phyloP scores from a whole-genome alignment of 2,888 invertebrate species.

The Baronia brevicornis region DNA sequence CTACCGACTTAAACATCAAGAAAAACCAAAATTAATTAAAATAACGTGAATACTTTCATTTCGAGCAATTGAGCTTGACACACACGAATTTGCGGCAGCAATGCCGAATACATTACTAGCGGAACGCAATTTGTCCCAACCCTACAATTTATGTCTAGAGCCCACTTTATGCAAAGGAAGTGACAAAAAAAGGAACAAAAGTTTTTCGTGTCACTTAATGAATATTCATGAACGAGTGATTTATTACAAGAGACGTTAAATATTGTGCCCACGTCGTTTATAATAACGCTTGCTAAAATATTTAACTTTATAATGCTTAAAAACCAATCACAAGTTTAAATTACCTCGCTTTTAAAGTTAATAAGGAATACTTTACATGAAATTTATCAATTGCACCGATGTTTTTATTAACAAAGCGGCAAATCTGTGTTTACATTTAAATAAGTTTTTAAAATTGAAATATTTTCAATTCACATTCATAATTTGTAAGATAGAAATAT shows the following conservation, averaged over 20 bases:
- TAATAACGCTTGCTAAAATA: slow-evolving; percentile 13
- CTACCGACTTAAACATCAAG: slow-evolving; percentile 4
- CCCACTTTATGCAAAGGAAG: slow-evolving; percentile 53
- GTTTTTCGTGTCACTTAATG: slow-evolving; percentile 33
- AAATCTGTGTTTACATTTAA: too few relatives aligned
- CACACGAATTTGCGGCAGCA: slow-evolving; percentile 40
- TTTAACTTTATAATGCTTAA: slow-evolving; percentile 5
- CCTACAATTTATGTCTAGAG: slow-evolving; percentile 61
- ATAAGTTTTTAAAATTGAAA: too few relatives aligned
- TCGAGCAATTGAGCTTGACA: slow-evolving; percentile 45
- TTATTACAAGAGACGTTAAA: slow-evolving; percentile 22
- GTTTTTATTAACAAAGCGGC: neutral
- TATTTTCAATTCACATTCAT: too few relatives aligned
- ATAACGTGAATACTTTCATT: slow-evolving; percentile 55
- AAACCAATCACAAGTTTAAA: neutral
- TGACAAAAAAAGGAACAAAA: slow-evolving; percentile 43
- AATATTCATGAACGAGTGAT: slow-evolving; percentile 29
- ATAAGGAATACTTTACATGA: too few relatives aligned
- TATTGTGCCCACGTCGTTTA: slow-evolving; percentile 11
- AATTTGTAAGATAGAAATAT: too few relatives aligned
- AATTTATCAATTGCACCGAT: too few relatives aligned
- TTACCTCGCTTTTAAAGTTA: slow-evolving; percentile 2
- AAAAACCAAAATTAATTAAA: slow-evolving; percentile 42
- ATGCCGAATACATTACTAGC: slow-evolving; percentile 53
- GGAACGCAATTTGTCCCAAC: slow-evolving; percentile 62